Base-by-base conservation (phyloP, 2,888 invertebrate species). In the Drosophila emarginata region DNA sequence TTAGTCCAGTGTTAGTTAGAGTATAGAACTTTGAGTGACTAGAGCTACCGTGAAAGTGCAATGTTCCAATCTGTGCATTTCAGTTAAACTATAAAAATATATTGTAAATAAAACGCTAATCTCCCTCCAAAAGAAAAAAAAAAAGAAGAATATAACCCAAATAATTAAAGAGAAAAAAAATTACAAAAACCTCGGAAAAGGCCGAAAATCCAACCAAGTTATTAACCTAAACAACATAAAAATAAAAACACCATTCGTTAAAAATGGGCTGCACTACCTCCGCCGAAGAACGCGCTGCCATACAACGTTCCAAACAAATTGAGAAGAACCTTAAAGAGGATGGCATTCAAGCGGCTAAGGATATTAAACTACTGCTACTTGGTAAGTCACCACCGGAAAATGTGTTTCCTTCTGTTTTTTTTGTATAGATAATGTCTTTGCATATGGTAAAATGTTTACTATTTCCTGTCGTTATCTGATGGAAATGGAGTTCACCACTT, bases 201-300 rank as follows among this genome's bases (percentile, higher is more conserved):
- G 21, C 6, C 12, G 40, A 58, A 63, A 65, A 64, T 40, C 64
- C 62, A 18, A 50, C 26, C 14, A 45, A 45, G 4, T 21, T 12
- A 12, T 45, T 45, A 45, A 21, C 21, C 45, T 11, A 45, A 21
- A 45, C 45, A 45, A 21, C 18, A 45, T 1, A 45, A 23, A 14
- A 64, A 39, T 39, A 56, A 61, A 9, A 53, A 28, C 4, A 15
- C 53, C 26, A 14, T 54, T 28, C 64, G 50, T 18, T 45, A 21
- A 45, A 45, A 92, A 99, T 99, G 99, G 99, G 99, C 93, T 99
- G 99, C 94, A 97, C 99, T 92, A 97, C 99, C 95, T 99, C 98
- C 93, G 98, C 98, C 90, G 99, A 99, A 93, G 99, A 99, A 94
- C 95, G 99, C 93, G 98, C 97, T 92, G 99, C 99, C 90, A 95